These are phyloP conservation scores for Drosophila novamexicana DNA, from an alignment of 1,140 invertebrate species.

Conservation along the genomic window DNA sequence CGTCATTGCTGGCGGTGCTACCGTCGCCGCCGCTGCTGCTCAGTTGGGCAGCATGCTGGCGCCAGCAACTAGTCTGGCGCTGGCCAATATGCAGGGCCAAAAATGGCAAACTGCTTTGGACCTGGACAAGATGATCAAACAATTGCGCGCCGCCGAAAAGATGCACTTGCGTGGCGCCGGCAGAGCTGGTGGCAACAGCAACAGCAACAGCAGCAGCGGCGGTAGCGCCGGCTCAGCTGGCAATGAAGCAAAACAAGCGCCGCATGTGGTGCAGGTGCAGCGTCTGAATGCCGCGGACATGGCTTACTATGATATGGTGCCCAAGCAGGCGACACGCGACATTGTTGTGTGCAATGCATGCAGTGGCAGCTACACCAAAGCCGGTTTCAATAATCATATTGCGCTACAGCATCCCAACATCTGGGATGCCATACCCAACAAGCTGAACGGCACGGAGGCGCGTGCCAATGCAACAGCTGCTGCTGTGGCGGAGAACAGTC, in stretches of 20 bases:
- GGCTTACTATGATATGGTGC: constrained; percentile 78
- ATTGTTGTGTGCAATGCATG: constrained; percentile 73
- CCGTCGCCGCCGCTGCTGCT: constrained; percentile 8
- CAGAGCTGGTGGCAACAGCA: background rate
- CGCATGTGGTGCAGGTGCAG: constrained; percentile 65
- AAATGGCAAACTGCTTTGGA: constrained; percentile 78
- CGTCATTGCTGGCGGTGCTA: constrained; percentile 19
- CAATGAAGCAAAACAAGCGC: background rate
- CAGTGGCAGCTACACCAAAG: constrained; percentile 70
- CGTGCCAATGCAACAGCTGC: constrained; percentile 20
- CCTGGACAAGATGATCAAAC: constrained; percentile 78
- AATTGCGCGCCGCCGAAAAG: constrained; percentile 73
- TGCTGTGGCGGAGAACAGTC: constrained; percentile 32
- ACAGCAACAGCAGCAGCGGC: constrained; percentile 1
- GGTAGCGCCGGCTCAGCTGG: constrained; percentile 6
- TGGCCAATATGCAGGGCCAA: constrained; percentile 65
- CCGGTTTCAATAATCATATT: constrained; percentile 77
- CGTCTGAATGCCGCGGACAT: constrained; percentile 71
- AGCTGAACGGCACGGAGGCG: constrained; percentile 34
- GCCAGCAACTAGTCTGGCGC: constrained; percentile 6
- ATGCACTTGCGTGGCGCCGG: constrained; percentile 55
- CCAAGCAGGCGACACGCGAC: constrained; percentile 66
- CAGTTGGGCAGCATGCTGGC: constrained; percentile 41
- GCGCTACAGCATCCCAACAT: constrained; percentile 73
- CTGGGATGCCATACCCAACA: constrained; percentile 71